Conservation (phyloP, 1,140 invertebrate genomes). For the Temnothorax longispinosus region DNA sequence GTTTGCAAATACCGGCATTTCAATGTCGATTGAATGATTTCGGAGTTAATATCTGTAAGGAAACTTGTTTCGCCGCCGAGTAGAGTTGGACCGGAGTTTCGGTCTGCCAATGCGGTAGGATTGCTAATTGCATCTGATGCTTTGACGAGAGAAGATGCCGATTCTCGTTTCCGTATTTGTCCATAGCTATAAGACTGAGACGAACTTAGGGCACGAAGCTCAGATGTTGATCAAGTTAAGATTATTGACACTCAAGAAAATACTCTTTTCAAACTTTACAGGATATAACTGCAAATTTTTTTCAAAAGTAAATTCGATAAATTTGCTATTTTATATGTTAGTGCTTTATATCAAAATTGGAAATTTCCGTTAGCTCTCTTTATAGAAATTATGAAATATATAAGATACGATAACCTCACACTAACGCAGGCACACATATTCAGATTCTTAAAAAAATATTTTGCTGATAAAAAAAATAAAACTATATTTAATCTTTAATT, state of each 20-base stretch:
- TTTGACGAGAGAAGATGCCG: constrained; percentile 43
- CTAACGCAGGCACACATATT: background rate
- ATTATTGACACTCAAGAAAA: background rate
- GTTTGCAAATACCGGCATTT: constrained; percentile 48
- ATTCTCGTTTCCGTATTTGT: constrained; percentile 48
- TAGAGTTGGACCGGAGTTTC: constrained; percentile 51
- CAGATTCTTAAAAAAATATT: background rate
- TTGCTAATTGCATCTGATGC: constrained; percentile 58
- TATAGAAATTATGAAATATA: background rate
- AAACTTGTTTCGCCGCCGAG: constrained; percentile 52
- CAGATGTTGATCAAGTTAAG: constrained; percentile 20
- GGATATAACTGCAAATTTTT: background rate
- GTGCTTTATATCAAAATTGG: background rate
- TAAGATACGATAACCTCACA: background rate
- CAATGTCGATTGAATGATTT: constrained; percentile 63
- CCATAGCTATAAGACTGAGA: background rate
- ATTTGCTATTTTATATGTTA: background rate
- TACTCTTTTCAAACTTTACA: background rate
- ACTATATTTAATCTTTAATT: background rate
- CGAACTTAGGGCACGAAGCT: constrained; percentile 22
- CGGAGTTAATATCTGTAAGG: constrained; percentile 59
- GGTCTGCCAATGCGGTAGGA: constrained; percentile 25
- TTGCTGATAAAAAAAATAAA: background rate
- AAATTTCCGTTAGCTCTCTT: background rate
- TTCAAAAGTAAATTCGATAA: background rate